Percentiles rank a stretch among this genome's conserved stretches.
phyloP scores from a whole-genome alignment of 2,888 invertebrate species.

The Achlya flavicornis region DNA sequence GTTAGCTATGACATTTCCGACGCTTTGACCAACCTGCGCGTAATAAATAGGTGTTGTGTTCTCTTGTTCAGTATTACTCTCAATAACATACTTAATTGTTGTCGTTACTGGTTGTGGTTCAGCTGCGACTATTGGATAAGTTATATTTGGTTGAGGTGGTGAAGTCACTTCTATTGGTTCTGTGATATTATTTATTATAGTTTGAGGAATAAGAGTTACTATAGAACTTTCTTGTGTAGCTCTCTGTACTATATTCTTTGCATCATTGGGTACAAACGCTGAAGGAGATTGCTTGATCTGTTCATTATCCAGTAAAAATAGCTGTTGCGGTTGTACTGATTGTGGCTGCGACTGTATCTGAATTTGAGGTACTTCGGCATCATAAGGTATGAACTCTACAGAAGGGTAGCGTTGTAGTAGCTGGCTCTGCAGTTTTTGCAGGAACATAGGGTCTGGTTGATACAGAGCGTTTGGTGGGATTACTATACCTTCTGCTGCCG shows the following conservation, averaged over 20 bases:
- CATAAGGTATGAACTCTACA: constrained; percentile 74
- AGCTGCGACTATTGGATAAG: constrained; percentile 48
- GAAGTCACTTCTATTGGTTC: constrained; percentile 56
- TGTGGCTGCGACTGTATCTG: constrained; percentile 33
- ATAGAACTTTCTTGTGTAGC: constrained; percentile 67
- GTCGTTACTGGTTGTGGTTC: constrained; percentile 62
- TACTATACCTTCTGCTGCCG: constrained; percentile 65
- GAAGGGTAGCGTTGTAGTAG: constrained; percentile 68
- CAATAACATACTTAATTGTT: constrained; percentile 61
- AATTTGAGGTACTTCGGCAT: constrained; percentile 49
- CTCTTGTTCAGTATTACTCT: constrained; percentile 52
- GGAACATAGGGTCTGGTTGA: constrained; percentile 78
- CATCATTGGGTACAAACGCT: constrained; percentile 51
- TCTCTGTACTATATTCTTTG: constrained; percentile 69
- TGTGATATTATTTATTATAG: constrained; percentile 50
- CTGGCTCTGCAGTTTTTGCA: constrained; percentile 74
- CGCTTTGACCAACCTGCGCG: constrained; percentile 73
- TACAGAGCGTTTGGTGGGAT: constrained; percentile 75
- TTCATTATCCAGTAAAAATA: constrained; percentile 64
- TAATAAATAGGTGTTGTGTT: constrained; percentile 75
- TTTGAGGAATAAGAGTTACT: constrained; percentile 61
- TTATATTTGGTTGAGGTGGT: constrained; percentile 50
- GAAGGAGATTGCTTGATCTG: constrained; percentile 55
- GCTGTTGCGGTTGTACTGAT: constrained; percentile 36
- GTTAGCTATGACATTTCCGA: constrained; percentile 65